Base-by-base conservation (phyloP, 2,113 vertebrate species). In the Chlamydotis undulata region DNA sequence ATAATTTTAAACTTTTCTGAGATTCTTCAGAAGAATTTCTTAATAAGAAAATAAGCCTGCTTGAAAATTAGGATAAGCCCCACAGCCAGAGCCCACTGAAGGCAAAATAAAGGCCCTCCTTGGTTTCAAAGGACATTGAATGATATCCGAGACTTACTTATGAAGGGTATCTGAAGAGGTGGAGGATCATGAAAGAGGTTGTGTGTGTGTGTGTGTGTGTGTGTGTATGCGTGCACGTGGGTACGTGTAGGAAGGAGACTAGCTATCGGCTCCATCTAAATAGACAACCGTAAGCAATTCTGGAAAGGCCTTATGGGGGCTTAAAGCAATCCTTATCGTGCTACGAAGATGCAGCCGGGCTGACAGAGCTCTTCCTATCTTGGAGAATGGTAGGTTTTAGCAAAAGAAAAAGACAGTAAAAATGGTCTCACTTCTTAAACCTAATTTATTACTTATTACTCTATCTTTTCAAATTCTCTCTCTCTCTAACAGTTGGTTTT, bases 141-240 rank as follows among this genome's bases (percentile, higher is more conserved):
- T 23, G 68, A 71, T 35, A 59, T 26, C 47, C 3, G 0, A 71
- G 56, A 73, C 0, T 0, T 19, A 22, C 23, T 60, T 52, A 25
- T 15, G 21, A 79, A 65, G 50, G 15, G 47, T 59, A n/a, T 80
- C 73, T 73, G 55, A 92, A 83, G 65, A 68, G 26, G 21, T 1
- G 26, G 22, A 79, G 33, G 16, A 52, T 59, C 35, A 45, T 13
- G 31, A 43, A 68, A 73, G 65, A 80, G 37, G 52, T 43, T 6
- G 2, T 2, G 1, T 26, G 43, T 19, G 14, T 33, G 43, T 18
- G 19, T n/a, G 39, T 7, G 2, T 2, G 1, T 33, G 45, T 18
- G 19, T n/a, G n/a, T 9, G 14, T 15, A 5, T 6, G 41, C 41
- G 14, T 6, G 14, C 9, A 8, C 3, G 49, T 12, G 10, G 23